Base-by-base conservation (phyloP, 35 echinoderm and acorn worm species). In the Ophiothrix spiculata region DNA sequence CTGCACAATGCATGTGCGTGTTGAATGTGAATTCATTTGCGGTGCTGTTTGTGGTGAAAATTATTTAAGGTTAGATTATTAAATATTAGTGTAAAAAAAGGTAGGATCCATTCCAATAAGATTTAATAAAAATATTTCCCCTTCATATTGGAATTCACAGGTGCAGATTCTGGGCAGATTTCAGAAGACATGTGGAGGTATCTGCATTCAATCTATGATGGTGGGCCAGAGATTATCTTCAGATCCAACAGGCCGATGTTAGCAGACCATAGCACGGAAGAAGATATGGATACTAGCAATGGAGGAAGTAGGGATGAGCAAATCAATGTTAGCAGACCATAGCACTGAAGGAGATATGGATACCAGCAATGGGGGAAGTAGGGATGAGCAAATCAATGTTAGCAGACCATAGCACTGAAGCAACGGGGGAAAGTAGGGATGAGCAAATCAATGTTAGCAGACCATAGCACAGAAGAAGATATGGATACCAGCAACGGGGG, bases 141-240 rank as follows among this genome's bases (percentile, higher is more conserved):
- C n/a, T n/a, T n/a, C n/a, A n/a, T n/a, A n/a, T n/a, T n/a, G n/a
- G n/a, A n/a, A 25, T 31, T 38, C 33, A 10, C 77, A 99, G 96
- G 88, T 64, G 91, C 88, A 13, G 96, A 93, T 32, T 91, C 76
- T 60, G 96, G 91, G 11, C 96, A 99, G 80, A 99, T 99, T 21
- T 99, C 96, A 6, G 86, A 94, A 40, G 92, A 91, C 12, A 99
- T 90, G 41, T 99, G 96, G 96, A 75, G 74, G 15, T 99, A 91
- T 40, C 85, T 99, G 15, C 92, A 99, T 60, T 91, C 88, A 19
- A 99, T 99, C 82, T 94, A 99, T 38, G 96, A 88, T 16, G 95
- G 95, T 23, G 95, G 91, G 11, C 96, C 96, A 23, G 96, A 99
- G 73, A 35, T 99, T 1, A 63, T 94, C 28, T 56, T 91, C 3